Evolutionary conservation across 1,140 invertebrate species (phyloP), one percentile per base, ranked within the genome.

Genomic region (Drosophila biarmipes): DNA sequence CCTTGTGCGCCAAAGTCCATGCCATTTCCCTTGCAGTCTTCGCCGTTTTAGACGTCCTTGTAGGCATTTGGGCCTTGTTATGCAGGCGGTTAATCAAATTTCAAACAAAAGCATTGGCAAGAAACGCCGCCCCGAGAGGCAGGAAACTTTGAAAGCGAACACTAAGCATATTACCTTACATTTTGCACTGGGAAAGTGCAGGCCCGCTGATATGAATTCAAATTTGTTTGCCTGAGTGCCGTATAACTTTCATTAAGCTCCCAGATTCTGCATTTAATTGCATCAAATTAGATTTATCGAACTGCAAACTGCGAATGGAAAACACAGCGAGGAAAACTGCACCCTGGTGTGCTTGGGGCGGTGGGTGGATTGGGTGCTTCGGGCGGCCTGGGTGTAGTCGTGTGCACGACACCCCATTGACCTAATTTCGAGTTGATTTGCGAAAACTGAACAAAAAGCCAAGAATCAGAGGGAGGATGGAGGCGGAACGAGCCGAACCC

Each of bases 361-460:
- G 54, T 54, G 45, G 27, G 73, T 34, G 40, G 48, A 14, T 40
- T 19, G 55, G 29, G 2, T 19, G 24, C 46, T 5, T 4, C 19
- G 40, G 38, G 35, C 19, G 38, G 46, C 2, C 7, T 12, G 56
- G 43, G 15, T 19, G 63, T 68, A 38, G 34, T 69, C 51, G 64
- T 80, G 71, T 80, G 78, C 59, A 63, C 72, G 80, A 75, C 80
- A 84, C 80, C 80, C 80, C 76, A 84, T 84, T 86, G 82, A 87
- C 82, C 82, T 45, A 87, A 87, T 87, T 87, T 84, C 71, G 62
- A 89, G 80, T 89, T 87, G 82, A 87, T 87, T 87, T 86, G 78
- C 73, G 78, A 81, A 82, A 74, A 78, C 66, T 80, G 63, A 54
- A 69, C 66, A 71, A 81, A 80, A 84, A 77, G 34, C 52, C 37